phyloP scores from a whole-genome alignment of 2,888 invertebrate genomes.

The Lissonota sp. region DNA sequence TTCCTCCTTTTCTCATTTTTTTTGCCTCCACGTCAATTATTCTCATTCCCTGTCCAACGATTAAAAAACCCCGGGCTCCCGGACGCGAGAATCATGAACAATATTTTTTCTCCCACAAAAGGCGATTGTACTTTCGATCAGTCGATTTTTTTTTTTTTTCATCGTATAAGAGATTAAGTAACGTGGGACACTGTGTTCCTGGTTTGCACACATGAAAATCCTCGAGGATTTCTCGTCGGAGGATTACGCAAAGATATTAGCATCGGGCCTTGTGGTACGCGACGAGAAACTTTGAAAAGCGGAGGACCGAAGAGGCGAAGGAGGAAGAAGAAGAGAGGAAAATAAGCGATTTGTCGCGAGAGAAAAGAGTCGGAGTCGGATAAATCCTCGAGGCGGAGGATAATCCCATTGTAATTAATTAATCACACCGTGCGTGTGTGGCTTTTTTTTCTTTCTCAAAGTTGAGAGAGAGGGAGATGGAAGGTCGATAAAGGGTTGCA shows the following conservation, averaged over 20 bases:
- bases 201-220: not conserved
- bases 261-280: conserved; percentile 24
- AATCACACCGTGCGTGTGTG: conserved; percentile 42
- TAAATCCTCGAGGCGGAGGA: conserved; percentile 45
- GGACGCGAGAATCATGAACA: not conserved
- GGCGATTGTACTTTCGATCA: conserved; percentile 2
- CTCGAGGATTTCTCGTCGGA: not conserved
- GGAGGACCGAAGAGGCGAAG: not conserved
- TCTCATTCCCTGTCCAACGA: not conserved
- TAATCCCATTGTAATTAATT: conserved; percentile 56
- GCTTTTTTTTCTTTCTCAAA: conserved; percentile 10
- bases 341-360: conserved; percentile 29
- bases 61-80: not conserved
- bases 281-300: not conserved
- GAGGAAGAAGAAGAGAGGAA: conserved; percentile 3
- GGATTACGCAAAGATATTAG: conserved; percentile 39
- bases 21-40: not conserved
- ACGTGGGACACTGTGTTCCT: not conserved
- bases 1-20: not conserved
- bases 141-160: not conserved
- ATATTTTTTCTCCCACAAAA: not conserved
- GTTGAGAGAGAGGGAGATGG: too few species aligned
- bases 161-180: not conserved
- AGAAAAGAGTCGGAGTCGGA: conserved; percentile 37
- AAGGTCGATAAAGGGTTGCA: too few species aligned